Evolutionary conservation across 2,888 invertebrate genomes (phyloP).

Genomic region (Noctua fimbriata): DNA sequence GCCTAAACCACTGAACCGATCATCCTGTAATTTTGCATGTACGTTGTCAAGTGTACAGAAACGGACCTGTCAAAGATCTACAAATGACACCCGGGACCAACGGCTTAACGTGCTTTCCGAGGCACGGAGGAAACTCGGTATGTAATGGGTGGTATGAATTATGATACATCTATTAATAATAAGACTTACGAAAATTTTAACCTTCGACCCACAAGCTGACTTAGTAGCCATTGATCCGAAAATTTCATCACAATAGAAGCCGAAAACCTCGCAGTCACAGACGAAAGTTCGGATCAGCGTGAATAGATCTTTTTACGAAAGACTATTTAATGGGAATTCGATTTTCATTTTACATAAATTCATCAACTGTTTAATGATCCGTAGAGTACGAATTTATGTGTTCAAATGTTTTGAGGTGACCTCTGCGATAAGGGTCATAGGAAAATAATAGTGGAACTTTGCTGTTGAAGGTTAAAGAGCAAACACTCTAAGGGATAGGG

Average conservation of each 20-base stretch:
- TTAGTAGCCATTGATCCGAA: constrained; percentile 23
- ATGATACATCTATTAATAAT: background rate
- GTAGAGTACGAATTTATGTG: constrained; percentile 47
- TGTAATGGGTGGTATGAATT: too few relatives aligned
- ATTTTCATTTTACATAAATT: constrained; percentile 56
- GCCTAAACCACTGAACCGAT: too few relatives aligned
- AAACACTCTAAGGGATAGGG: background rate
- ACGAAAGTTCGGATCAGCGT: constrained; percentile 25
- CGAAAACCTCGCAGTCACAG: background rate
- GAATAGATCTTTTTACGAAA: constrained; percentile 31
- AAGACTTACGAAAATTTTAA: background rate
- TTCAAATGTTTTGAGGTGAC: constrained; percentile 52
- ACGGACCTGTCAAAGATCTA: too few relatives aligned
- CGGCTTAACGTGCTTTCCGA: too few relatives aligned
- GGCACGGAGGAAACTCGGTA: too few relatives aligned
- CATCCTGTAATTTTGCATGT: too few relatives aligned
- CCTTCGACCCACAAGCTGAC: constrained; percentile 18
- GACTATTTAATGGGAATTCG: constrained; percentile 38
- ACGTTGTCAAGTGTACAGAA: too few relatives aligned
- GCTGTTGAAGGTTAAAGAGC: constrained; percentile 29
- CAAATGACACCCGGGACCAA: too few relatives aligned
- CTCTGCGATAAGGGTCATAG: constrained; percentile 39
- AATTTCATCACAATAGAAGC: constrained; percentile 18
- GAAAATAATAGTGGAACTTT: constrained; percentile 31
- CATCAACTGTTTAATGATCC: constrained; percentile 54